Evolutionary conservation across 2,797 vertebrate genomes (phyloP), one percentile per base, ranked within the genome.

Genomic region (Phalloptychus januarius): DNA sequence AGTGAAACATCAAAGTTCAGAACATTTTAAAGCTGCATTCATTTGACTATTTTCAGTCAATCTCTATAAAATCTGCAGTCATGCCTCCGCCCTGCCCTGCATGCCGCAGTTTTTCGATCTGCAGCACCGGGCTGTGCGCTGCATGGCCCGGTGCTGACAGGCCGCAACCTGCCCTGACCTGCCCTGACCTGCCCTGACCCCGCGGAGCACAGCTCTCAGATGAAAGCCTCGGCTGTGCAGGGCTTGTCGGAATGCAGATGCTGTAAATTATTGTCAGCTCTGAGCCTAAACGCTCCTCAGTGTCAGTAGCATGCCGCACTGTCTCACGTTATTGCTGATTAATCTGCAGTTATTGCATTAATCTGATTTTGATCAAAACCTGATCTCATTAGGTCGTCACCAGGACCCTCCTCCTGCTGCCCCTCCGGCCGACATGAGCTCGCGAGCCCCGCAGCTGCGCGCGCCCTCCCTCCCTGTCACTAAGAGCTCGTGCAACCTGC

Each of bases 401-500:
- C 92, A 93, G 82, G 96, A 96, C 15, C 88, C 93, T 73, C 78
- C 89, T 69, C 40, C 90, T 18, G 75, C 72, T 5, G 3, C n/a
- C 1, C 56, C 84, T 0, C 7, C 63, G 1, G 69, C 54, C 1
- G 81, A 87, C 28, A 1, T 67, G 71, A 33, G 79, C 87, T 89
- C 90, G 0, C 89, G 91, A 70, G 87, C 75, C 75, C 94, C 95
- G 16, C 96, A 95, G 3, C 77, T 91, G 33, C 91, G 88, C 89
- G 87, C 95, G 74, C 38, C 78, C 82, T 31, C 78, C 15, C 93
- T 82, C 76, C 33, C 95, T 11, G 78, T 70, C 2, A 28, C 95
- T 0, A 95, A 92, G 63, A 92, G 89, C 84, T 54, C 89, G 11
- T 95, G 95, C 80, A 93, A 80, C 11, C 91, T 96, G 75, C 95